These are phyloP conservation scores for Psittacula cyanocephala DNA, from an alignment of 2,113 vertebrate species.

Conservation along the genomic window DNA sequence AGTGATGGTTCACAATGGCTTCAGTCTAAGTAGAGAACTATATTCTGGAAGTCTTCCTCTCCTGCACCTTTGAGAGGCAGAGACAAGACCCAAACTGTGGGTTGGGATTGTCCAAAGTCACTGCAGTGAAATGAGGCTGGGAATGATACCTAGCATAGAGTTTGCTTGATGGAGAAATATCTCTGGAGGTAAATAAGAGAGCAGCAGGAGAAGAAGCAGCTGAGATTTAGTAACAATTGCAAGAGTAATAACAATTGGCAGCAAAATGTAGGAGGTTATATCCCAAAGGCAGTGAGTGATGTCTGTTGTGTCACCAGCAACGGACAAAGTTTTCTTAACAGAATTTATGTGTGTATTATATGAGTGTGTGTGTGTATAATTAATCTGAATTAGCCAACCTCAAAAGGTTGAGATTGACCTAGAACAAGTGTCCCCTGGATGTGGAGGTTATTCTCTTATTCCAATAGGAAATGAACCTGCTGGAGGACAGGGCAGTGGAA, in stretches of 20 bases:
- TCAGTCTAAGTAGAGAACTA: not conserved
- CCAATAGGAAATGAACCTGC: not conserved
- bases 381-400: not conserved
- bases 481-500: not conserved
- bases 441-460: not conserved
- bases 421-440: not conserved
- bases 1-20: not conserved
- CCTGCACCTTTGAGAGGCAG: not conserved
- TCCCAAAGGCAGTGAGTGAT: not conserved
- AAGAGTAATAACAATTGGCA: not conserved
- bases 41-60: not conserved
- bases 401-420: not conserved
- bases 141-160: not conserved
- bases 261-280: not conserved
- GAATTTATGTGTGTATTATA: not conserved
- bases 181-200: not conserved
- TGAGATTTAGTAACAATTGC: not conserved
- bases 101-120: not conserved
- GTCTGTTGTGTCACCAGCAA: not conserved
- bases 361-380: not conserved
- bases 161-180: not conserved
- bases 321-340: not conserved
- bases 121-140: not conserved
- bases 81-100: rapidly evolving
- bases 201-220: not conserved